Evolutionary conservation across 2,888 invertebrate genomes (phyloP).

Genomic region (Ochropleura plecta): DNA sequence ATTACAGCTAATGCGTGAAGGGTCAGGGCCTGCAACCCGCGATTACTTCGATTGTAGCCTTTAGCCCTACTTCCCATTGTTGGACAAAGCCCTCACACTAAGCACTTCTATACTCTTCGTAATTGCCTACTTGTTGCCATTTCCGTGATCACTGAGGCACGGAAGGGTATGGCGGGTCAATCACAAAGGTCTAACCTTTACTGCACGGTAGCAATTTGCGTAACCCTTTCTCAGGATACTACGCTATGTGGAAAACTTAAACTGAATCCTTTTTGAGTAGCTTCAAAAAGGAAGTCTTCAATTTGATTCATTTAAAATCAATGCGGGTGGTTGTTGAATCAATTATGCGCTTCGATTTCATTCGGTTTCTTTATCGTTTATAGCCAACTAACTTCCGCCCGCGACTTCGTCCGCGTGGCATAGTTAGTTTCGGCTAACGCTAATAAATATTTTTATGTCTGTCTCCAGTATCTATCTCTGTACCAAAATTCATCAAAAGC

Average conservation of each 20-base stretch:
- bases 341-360: background rate
- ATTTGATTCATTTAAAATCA: constrained; percentile 17
- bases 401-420: too few species aligned
- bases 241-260: background rate
- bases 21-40: constrained; percentile 55
- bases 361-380: too few species aligned
- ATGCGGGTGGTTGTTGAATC: constrained; percentile 32
- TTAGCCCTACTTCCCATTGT: constrained; percentile 57
- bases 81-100: constrained; percentile 40
- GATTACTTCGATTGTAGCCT: constrained; percentile 55
- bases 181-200: constrained; percentile 9
- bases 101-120: constrained; percentile 38
- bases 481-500: too few species aligned
- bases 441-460: too few species aligned
- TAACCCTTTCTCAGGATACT: constrained; percentile 23
- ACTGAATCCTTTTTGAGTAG: constrained; percentile 3
- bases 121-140: constrained; percentile 51
- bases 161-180: constrained; percentile 29
- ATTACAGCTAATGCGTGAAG: constrained; percentile 48
- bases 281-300: constrained; percentile 30
- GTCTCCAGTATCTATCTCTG: too few species aligned
- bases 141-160: constrained; percentile 33
- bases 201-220: constrained; percentile 14
- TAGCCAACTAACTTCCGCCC: too few species aligned
- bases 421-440: too few species aligned